These are phyloP conservation scores for Athalia circularis DNA, from an alignment of 2,888 invertebrate species.

Conservation along the genomic window DNA sequence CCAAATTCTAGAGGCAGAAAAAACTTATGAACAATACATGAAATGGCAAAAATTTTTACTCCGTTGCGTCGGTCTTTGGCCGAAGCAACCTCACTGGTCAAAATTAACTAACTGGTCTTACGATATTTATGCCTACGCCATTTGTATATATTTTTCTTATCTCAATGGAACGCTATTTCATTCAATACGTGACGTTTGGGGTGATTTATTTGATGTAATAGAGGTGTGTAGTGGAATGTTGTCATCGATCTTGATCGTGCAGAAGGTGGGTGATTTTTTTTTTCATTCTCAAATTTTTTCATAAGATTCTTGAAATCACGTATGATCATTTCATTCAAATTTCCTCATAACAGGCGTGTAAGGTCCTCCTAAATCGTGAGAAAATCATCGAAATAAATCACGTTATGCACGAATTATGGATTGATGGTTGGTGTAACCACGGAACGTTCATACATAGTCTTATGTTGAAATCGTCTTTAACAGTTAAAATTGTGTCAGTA, in stretches of 20 bases:
- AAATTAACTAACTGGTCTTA: not conserved
- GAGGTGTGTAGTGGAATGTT: not conserved
- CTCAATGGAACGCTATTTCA: not conserved
- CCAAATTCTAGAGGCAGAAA: not conserved
- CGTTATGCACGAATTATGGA: not conserved
- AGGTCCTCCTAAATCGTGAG: not conserved
- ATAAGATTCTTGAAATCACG: no score
- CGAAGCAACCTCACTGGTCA: not conserved
- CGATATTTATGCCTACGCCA: no score
- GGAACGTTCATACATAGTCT: not conserved
- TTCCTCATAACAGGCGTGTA: not conserved
- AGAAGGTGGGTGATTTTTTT: not conserved
- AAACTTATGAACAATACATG: not conserved
- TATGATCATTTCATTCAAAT: not conserved
- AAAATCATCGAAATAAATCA: not conserved
- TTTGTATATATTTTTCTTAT: not conserved
- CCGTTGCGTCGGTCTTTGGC: not conserved
- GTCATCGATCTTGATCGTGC: not conserved
- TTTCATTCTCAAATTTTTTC: not conserved
- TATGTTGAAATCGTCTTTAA: not conserved
- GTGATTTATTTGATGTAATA: not conserved
- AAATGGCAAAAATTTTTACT: not conserved
- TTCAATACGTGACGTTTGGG: not conserved
- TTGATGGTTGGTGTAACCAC: not conserved
- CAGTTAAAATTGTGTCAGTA: not conserved